These are phyloP conservation scores for Mactra quadrangularis DNA, from an alignment of 1,140 invertebrate species.

Conservation along the genomic window DNA sequence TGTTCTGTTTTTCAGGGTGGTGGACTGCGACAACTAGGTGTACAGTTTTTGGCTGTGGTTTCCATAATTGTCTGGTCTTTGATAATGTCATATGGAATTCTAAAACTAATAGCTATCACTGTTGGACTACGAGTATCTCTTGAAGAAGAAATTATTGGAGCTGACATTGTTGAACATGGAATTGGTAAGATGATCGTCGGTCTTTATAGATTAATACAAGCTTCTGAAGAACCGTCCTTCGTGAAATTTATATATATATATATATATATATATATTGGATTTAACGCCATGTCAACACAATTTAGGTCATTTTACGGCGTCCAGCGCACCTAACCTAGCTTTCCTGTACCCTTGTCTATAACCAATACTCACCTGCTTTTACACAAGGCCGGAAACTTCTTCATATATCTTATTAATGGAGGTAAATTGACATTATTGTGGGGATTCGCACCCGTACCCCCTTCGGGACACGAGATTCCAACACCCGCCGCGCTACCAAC, in stretches of 20 bases:
- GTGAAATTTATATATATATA: neutral
- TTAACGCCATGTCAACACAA: too few species aligned
- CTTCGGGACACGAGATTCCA: too few species aligned
- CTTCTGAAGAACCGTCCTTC: neutral
- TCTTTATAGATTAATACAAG: neutral
- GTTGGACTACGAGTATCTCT: slow-evolving; percentile 80
- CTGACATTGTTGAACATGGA: slow-evolving; percentile 82
- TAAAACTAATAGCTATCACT: slow-evolving; percentile 79
- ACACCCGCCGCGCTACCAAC: too few species aligned
- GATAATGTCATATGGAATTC: slow-evolving; percentile 78
- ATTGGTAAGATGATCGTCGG: slow-evolving; percentile 49
- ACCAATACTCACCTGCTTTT: too few species aligned
- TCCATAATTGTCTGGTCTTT: slow-evolving; percentile 90
- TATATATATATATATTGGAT: neutral
- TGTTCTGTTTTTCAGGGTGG: slow-evolving; percentile 87
- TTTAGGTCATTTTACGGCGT: too few species aligned
- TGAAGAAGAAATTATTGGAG: slow-evolving; percentile 81
- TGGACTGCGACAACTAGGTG: slow-evolving; percentile 92
- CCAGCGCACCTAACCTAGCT: too few species aligned
- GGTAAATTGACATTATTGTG: too few species aligned
- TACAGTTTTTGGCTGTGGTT: slow-evolving; percentile 90
- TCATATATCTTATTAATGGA: too few species aligned
- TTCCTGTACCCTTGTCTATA: too few species aligned
- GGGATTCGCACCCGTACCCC: too few species aligned
- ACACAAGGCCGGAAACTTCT: too few species aligned